Evolutionary conservation across 2,113 vertebrate genomes (phyloP).

Genomic region (Ictidomys tridecemlineatus): DNA sequence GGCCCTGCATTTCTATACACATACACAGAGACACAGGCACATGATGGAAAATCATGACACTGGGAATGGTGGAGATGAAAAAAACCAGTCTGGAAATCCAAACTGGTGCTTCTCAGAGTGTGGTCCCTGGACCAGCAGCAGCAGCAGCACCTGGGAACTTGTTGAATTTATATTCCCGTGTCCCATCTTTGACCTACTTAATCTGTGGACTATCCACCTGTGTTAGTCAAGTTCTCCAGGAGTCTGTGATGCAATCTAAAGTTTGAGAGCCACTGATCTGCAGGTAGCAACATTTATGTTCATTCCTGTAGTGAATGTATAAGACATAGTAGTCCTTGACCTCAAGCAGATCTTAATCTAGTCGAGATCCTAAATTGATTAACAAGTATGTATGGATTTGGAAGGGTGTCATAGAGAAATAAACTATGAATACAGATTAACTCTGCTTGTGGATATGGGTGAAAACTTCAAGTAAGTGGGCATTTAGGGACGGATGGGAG

Average conservation of each 20-base stretch:
- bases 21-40: rapidly evolving
- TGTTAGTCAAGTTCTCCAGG: background rate
- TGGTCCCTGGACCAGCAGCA: background rate
- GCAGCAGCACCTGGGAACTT: background rate
- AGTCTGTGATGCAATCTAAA: background rate
- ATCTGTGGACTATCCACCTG: too few species aligned
- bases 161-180: background rate
- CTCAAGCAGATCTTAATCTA: background rate
- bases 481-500: background rate
- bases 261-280: background rate
- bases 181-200: background rate
- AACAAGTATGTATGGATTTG: background rate
- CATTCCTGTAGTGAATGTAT: too few species aligned
- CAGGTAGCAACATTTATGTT: background rate
- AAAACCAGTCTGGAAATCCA: background rate
- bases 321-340: background rate
- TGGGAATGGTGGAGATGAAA: background rate
- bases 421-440: background rate
- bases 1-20: background rate
- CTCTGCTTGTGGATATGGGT: background rate
- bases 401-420: background rate
- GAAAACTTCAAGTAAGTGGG: background rate
- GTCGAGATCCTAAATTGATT: background rate
- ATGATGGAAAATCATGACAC: rapidly evolving
- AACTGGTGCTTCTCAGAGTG: background rate